phyloP scores from a whole-genome alignment of 2,797 vertebrate genomes.

The Danio tinwini region DNA sequence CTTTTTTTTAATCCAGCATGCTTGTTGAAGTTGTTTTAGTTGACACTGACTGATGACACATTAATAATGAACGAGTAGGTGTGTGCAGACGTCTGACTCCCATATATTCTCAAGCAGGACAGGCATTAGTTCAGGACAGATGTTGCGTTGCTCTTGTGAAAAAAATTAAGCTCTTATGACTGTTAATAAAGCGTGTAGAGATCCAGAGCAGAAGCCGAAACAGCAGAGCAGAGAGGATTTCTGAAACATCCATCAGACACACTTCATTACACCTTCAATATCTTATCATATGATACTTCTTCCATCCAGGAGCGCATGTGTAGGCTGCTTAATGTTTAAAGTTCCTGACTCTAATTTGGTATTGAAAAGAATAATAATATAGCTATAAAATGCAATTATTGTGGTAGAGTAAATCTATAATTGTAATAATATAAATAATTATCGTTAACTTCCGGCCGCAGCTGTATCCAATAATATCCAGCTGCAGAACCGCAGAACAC shows the following conservation, averaged over 20 bases:
- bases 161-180: not conserved
- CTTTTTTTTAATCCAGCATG: not conserved
- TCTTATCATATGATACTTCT: not conserved
- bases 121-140: not conserved
- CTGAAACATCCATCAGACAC: not conserved
- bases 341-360: not conserved
- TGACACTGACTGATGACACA: not conserved
- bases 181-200: constrained; percentile 2
- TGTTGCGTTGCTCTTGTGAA: not conserved
- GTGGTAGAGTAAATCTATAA: too few species aligned
- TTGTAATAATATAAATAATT: too few species aligned
- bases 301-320: not conserved
- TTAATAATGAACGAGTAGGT: not conserved
- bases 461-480: too few species aligned
- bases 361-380: not conserved
- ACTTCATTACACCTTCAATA: not conserved
- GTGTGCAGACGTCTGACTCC: not conserved
- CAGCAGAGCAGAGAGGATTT: not conserved
- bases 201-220: constrained; percentile 1
- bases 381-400: too few species aligned
- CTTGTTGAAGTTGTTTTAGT: not conserved
- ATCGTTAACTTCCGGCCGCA: too few species aligned
- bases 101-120: not conserved
- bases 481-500: too few species aligned
- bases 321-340: not conserved